A percentile compares a stretch with the other conserved stretches of the same genome.
phyloP scores from a whole-genome alignment of 2,113 vertebrate species.

The Microcebus jonahi region DNA sequence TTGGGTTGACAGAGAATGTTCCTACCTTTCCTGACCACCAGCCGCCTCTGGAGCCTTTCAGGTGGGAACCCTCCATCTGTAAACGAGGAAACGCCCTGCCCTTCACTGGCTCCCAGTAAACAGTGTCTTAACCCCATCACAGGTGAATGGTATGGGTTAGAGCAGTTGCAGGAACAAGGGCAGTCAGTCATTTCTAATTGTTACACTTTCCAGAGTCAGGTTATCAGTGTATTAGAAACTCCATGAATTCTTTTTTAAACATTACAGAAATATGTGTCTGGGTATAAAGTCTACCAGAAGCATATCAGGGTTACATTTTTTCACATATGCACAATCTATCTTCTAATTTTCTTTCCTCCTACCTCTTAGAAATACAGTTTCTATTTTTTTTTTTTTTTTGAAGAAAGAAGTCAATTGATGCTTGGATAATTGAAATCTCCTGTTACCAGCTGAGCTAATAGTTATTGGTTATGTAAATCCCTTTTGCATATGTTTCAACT shows the following conservation, averaged over 20 bases:
- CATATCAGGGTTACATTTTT: background rate
- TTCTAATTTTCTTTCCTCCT: background rate
- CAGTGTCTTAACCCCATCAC: background rate
- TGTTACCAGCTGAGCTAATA: background rate
- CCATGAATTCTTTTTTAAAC: background rate
- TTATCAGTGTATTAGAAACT: background rate
- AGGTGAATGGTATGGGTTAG: background rate
- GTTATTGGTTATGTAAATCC: background rate
- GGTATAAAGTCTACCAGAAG: background rate
- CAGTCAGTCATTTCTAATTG: background rate
- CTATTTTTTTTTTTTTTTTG: background rate
- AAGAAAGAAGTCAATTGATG: background rate
- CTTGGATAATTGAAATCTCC: background rate
- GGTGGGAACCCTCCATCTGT: background rate
- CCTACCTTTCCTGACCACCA: background rate
- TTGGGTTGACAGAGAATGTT: background rate
- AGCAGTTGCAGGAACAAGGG: background rate
- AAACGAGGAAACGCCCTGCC: background rate
- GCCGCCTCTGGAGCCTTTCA: background rate
- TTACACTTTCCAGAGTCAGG: background rate
- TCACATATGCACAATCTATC: background rate
- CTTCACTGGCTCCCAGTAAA: background rate
- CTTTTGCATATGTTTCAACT: constrained; percentile 13
- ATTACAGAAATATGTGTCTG: background rate
- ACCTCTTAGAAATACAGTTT: constrained; percentile 18